These are phyloP conservation scores for Euphonia xanthogaster DNA, from an alignment of 2,797 vertebrate genomes.

Conservation along the genomic window DNA sequence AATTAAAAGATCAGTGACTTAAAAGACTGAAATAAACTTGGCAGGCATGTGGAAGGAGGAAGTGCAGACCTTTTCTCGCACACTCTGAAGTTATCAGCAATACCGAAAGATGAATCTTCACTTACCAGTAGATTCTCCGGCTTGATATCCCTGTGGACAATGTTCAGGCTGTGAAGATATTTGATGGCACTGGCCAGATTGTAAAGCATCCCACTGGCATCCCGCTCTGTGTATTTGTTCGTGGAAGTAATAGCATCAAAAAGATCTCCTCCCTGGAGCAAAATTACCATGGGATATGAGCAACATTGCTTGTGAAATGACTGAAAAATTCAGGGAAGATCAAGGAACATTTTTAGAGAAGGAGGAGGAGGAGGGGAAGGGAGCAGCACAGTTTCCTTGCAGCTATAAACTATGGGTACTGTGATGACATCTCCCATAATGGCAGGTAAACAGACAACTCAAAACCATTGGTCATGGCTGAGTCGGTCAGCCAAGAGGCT, in stretches of 20 bases:
- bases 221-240: constrained; percentile 94
- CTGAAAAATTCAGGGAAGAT: not conserved
- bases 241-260: constrained; percentile 97
- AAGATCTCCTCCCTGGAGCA: constrained; percentile 91
- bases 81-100: not conserved
- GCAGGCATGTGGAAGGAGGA: not conserved
- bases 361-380: not conserved
- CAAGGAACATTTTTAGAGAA: not conserved
- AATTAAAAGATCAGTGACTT: not conserved
- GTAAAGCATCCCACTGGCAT: constrained; percentile 95
- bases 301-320: not conserved
- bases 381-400: not conserved
- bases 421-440: not conserved
- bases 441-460: not conserved
- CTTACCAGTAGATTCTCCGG: constrained; percentile 96
- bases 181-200: constrained; percentile 96
- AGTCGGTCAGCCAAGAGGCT: not conserved
- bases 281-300: constrained; percentile 2
- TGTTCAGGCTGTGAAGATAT: constrained; percentile 94
- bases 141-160: constrained; percentile 97
- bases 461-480: not conserved
- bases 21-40: not conserved
- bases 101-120: not conserved
- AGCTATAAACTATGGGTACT: not conserved
- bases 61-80: not conserved